Percentiles rank a stretch among this genome's conserved stretches.
Conservation (phyloP, 2,797 vertebrate genomes). For the Sparidentex hasta region DNA sequence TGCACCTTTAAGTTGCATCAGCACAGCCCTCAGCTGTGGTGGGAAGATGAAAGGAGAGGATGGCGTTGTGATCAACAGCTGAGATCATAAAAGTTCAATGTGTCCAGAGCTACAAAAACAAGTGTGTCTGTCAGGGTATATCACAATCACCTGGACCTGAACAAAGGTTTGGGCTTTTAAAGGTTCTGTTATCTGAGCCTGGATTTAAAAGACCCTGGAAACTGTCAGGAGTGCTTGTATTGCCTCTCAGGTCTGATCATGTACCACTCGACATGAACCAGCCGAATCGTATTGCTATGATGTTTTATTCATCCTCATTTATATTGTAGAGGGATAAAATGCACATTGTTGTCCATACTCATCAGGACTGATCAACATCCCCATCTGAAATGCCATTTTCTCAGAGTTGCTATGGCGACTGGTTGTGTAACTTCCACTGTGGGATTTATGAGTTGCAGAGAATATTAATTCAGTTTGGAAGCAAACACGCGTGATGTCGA, state of each 20-base stretch:
- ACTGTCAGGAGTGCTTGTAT: no score
- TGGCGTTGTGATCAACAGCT: background rate
- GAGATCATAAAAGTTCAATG: background rate
- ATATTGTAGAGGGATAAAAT: slow-evolving; percentile 18
- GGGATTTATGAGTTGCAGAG: slow-evolving; percentile 29
- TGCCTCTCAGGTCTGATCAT: slow-evolving; percentile 1
- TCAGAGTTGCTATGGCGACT: slow-evolving; percentile 69
- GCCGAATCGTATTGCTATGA: background rate
- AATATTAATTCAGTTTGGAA: slow-evolving; percentile 47
- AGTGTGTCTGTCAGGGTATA: background rate
- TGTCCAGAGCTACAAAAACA: background rate
- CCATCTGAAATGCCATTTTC: slow-evolving; percentile 55
- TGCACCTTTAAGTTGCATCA: background rate
- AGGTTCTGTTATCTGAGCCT: background rate
- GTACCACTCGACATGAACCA: background rate
- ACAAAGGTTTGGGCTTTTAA: background rate
- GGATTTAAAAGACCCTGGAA: background rate
- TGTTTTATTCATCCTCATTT: slow-evolving; percentile 28
- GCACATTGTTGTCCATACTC: slow-evolving; percentile 38
- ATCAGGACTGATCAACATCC: slow-evolving; percentile 49
- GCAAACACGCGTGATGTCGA: slow-evolving; percentile 25
- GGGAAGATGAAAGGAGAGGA: background rate
- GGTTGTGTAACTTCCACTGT: slow-evolving; percentile 46
- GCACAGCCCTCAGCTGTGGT: background rate
- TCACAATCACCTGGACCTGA: background rate